Percentiles rank a stretch among this genome's conserved stretches.
Conservation (phyloP, 2,797 vertebrate genomes). For the Psittacula echo region DNA sequence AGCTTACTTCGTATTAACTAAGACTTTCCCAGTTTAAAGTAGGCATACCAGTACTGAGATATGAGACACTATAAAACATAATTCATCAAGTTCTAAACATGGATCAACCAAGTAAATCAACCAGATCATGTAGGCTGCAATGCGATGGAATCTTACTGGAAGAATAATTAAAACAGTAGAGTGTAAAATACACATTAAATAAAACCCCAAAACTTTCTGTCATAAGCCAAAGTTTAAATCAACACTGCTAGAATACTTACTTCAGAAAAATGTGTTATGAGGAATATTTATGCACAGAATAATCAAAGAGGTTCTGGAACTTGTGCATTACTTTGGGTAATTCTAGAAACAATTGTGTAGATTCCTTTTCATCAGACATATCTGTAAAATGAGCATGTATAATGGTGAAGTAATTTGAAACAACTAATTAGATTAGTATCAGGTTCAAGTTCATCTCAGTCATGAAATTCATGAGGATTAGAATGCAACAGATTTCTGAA, state of each 20-base stretch:
- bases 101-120: not conserved
- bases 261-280: not conserved
- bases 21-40: not conserved
- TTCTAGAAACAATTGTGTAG: not conserved
- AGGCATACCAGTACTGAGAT: not conserved
- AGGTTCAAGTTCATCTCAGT: not conserved
- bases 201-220: not conserved
- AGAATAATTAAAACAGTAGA: not conserved
- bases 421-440: not conserved
- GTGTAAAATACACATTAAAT: not conserved
- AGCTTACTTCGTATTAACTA: not conserved
- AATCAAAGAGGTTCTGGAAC: not conserved
- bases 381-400: not conserved
- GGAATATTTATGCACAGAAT: not conserved
- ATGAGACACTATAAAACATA: not conserved
- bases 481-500: not conserved
- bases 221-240: not conserved
- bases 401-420: not conserved
- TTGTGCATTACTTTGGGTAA: not conserved
- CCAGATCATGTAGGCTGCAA: not conserved
- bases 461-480: not conserved
- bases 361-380: not conserved
- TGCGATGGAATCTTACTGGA: not conserved
- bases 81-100: not conserved
- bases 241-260: not conserved